Conservation (phyloP, 2,113 vertebrate genomes). For the Pangasianodon gigas region DNA sequence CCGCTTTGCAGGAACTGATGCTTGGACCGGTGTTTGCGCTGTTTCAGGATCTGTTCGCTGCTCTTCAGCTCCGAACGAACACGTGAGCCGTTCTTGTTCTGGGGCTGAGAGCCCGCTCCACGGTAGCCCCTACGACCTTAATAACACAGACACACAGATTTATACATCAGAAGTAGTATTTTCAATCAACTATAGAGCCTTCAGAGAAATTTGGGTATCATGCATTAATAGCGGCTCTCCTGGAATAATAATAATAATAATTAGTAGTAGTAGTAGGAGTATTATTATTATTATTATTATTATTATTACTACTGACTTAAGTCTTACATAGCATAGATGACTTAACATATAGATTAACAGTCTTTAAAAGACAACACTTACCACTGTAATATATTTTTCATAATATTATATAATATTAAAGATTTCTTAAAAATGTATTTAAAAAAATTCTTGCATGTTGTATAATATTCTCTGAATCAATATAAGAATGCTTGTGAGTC, state of each 20-base stretch:
- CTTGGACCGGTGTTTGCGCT: conserved; percentile 80
- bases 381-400: not conserved
- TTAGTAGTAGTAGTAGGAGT: no score
- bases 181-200: not conserved
- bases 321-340: no score
- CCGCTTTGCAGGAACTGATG: conserved; percentile 87
- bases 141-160: not conserved
- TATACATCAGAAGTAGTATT: not conserved
- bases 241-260: no score
- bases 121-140: conserved; percentile 50
- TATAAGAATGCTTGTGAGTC: not conserved
- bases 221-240: not conserved
- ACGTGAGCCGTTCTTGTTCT: conserved; percentile 48
- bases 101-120: not conserved
- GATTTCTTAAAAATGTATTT: not conserved
- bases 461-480: not conserved
- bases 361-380: no score
- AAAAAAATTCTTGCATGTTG: not conserved
- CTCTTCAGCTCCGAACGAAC: conserved; percentile 83
- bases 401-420: not conserved
- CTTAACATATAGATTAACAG: no score
- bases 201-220: not conserved
- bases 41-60: conserved; percentile 88
- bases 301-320: no score
- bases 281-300: not conserved